phyloP scores from a whole-genome alignment of 1,140 invertebrate species.

The Arion vulgaris region DNA sequence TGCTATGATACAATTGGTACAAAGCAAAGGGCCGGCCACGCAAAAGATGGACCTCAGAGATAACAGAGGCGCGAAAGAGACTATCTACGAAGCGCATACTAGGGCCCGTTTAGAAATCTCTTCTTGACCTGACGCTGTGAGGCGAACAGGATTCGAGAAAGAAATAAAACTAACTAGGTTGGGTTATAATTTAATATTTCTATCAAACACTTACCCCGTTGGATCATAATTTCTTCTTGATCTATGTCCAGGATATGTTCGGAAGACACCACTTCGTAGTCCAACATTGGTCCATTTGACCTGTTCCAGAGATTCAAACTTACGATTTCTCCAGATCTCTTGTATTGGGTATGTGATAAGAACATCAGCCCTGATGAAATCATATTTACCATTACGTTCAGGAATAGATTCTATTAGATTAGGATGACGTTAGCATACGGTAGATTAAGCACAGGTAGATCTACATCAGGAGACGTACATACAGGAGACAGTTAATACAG shows the following conservation, averaged over 20 bases:
- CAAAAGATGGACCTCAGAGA: too few species aligned
- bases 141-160: too few species aligned
- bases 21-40: too few species aligned
- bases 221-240: conserved; percentile 72
- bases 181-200: too few species aligned
- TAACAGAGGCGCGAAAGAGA: too few species aligned
- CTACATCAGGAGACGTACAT: too few species aligned
- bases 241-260: conserved; percentile 73
- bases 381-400: background rate
- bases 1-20: too few species aligned
- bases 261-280: conserved; percentile 73
- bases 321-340: conserved; percentile 68
- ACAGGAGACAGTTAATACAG: too few species aligned
- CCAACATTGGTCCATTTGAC: conserved; percentile 75
- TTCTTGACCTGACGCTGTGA: too few species aligned
- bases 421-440: background rate
- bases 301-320: conserved; percentile 71
- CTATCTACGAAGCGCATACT: too few species aligned
- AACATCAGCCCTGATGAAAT: conserved; percentile 69
- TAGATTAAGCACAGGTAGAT: background rate
- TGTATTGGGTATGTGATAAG: conserved; percentile 73
- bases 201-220: conserved; percentile 65
- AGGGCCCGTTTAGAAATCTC: too few species aligned
- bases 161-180: too few species aligned
- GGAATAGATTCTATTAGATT: background rate